phyloP scores from a whole-genome alignment of 2,888 invertebrate species.

The Mellilla xanthometata region DNA sequence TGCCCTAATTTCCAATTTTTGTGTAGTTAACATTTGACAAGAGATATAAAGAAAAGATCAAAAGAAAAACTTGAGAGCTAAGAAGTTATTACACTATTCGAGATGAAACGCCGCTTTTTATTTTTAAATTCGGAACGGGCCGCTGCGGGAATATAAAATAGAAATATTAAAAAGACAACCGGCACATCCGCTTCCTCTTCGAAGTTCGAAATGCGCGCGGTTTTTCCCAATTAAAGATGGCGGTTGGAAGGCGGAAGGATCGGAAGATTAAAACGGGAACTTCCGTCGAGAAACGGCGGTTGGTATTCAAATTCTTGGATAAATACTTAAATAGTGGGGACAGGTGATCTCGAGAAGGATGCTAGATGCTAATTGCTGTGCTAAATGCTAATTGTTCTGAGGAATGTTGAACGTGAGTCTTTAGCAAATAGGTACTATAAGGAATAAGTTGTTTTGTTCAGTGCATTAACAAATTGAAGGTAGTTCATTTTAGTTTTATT shows the following conservation, averaged over 20 bases:
- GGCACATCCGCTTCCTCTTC: conserved; percentile 74
- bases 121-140: conserved; percentile 66
- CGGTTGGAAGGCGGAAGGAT: conserved; percentile 44
- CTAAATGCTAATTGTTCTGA: conserved; percentile 8
- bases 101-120: conserved; percentile 69
- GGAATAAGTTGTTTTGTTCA: too few relatives aligned
- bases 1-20: conserved; percentile 21
- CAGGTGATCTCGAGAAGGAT: conserved; percentile 23
- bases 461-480: too few relatives aligned
- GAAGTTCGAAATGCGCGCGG: conserved; percentile 49
- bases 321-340: conserved; percentile 18
- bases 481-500: too few relatives aligned
- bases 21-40: conserved; percentile 34
- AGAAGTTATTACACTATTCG: conserved; percentile 56
- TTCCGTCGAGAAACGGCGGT: conserved; percentile 54
- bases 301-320: conserved; percentile 35
- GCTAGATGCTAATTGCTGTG: conserved; percentile 9
- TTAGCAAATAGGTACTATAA: too few relatives aligned
- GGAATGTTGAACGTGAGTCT: conserved; percentile 9
- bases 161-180: conserved; percentile 72
- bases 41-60: conserved; percentile 53
- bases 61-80: conserved; percentile 49
- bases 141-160: conserved; percentile 65
- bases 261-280: conserved; percentile 60
- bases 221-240: conserved; percentile 51